Percentiles rank a stretch among this genome's conserved stretches.
Conservation (phyloP, 2,113 vertebrate genomes). For the Seriola aureovittata region DNA sequence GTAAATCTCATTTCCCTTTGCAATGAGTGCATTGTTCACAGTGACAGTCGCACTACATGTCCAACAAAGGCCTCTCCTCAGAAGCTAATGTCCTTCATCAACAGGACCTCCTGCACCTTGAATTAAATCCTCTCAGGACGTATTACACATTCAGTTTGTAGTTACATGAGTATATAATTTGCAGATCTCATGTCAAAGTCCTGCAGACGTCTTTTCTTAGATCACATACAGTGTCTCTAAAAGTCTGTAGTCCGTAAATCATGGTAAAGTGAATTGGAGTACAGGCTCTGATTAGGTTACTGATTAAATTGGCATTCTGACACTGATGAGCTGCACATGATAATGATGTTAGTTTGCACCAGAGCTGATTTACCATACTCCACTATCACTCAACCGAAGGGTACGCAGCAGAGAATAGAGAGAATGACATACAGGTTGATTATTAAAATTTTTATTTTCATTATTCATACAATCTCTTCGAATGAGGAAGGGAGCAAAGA, state of each 20-base stretch:
- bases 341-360: constrained; percentile 3
- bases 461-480: neutral
- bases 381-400: neutral
- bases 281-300: constrained; percentile 30
- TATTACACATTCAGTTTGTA: neutral
- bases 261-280: constrained; percentile 31
- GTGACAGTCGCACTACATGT: neutral
- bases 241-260: constrained; percentile 22
- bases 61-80: neutral
- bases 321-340: constrained; percentile 31
- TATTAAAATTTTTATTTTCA: neutral
- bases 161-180: no score
- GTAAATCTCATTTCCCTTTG: no score
- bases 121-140: neutral
- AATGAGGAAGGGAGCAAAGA: neutral
- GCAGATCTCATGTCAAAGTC: neutral
- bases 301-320: constrained; percentile 44
- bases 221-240: neutral
- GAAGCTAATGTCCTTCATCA: neutral
- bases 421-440: neutral
- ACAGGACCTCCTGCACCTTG: neutral
- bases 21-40: neutral
- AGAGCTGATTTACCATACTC: neutral
- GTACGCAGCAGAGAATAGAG: neutral
- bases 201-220: no score